Evolutionary conservation across 2,888 invertebrate genomes (phyloP), one percentile per base, ranked within the genome.

Genomic region (Drosophila monieri): DNA sequence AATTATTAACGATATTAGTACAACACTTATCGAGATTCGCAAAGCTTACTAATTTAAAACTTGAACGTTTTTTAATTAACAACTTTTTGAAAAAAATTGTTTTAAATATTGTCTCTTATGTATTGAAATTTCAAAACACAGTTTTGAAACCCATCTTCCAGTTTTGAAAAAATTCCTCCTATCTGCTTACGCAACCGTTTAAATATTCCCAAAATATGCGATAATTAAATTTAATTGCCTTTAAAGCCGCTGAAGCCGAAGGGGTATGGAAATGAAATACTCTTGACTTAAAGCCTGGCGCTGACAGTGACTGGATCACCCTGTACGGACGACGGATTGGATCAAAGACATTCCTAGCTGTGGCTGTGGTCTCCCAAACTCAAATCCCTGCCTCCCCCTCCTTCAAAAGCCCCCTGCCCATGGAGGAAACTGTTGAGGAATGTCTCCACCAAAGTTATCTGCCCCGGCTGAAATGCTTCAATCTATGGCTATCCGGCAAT

Each of bases 331-430:
- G 49, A 54, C 73, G 68, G 58, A 44, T 69, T 58, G 77, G 88
- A 86, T 85, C 85, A 85, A 85, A 85, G 80, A 78, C 85, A 85
- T 85, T 85, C 88, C 88, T 88, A 80, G 84, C 83, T 83, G 73
- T 78, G 72, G 76, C 81, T 64, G 73, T 62, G 68, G 74, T 65
- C 65, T 49, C 39, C 44, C 41, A 35, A 43, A 41, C 25, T 27
- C 39, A 35, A n/a, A 27, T 27, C 52, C 35, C 46, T 23, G 14
- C 9, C 18, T 3, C 35, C 58, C 41, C 37, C 21, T 8, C 46
- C 78, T 74, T 9, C 27, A 27, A 27, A 37, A 61, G 65, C 43
- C 43, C 56, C 48, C 68, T 32, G 12, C 35, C 35, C 35, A 14
- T 35, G 14, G 35, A 2, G 35, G n/a, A 48, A 69, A 64, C 68